Percentiles rank a stretch among this genome's conserved stretches.
Evolutionary conservation across 2,888 invertebrate genomes (phyloP).

Genomic region (Tenthredo scrophulariae): DNA sequence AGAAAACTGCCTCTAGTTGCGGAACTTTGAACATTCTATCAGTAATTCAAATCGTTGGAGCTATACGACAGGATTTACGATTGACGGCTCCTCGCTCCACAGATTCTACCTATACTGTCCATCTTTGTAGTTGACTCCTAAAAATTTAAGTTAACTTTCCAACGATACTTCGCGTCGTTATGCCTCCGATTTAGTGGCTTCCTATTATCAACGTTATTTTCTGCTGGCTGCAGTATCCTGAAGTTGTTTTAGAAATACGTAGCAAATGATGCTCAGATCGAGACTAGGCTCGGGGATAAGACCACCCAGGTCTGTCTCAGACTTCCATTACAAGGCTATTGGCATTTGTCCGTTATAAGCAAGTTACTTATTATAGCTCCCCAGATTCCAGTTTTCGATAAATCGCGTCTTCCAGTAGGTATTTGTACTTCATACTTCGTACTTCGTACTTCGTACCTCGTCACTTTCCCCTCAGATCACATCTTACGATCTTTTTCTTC

Average conservation of each 20-base stretch:
- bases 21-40: conserved; percentile 27
- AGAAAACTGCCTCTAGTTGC: background rate
- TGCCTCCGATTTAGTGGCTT: conserved; percentile 4
- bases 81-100: conserved; percentile 29
- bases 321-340: conserved; percentile 44
- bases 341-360: conserved; percentile 48
- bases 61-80: conserved; percentile 36
- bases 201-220: conserved; percentile 34
- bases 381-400: conserved; percentile 50
- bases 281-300: conserved; percentile 40
- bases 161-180: conserved; percentile 44
- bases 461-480: conserved; percentile 40
- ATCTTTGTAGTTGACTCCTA: conserved; percentile 43
- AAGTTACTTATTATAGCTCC: conserved; percentile 48
- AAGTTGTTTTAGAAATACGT: conserved; percentile 20
- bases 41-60: conserved; percentile 36
- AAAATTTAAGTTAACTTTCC: conserved; percentile 45
- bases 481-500: background rate
- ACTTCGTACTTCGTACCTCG: conserved; percentile 29
- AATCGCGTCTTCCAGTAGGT: conserved; percentile 42
- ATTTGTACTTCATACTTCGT: conserved; percentile 30
- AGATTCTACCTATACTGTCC: conserved; percentile 21
- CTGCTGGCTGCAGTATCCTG: background rate
- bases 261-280: conserved; percentile 39
- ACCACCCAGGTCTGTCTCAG: conserved; percentile 40